A percentile compares a stretch with the other conserved stretches of the same genome.
phyloP scores from a whole-genome alignment of 2,888 invertebrate species.

The Drosophila austrosaltans region DNA sequence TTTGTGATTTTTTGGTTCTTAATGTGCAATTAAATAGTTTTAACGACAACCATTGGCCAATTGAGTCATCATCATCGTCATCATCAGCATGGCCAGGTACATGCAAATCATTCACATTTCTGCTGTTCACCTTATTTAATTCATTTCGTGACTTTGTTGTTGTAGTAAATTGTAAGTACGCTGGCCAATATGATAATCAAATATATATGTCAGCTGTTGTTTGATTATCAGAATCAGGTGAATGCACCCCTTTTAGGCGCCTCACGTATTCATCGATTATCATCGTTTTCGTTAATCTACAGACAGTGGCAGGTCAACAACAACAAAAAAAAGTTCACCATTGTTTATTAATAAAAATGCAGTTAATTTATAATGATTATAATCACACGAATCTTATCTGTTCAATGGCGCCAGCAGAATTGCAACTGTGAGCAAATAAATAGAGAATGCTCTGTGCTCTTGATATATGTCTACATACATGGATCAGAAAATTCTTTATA shows the following conservation, averaged over 20 bases:
- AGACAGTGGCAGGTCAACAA: constrained; percentile 16
- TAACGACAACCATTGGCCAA: constrained; percentile 11
- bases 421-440: not conserved
- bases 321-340: not conserved
- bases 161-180: not conserved
- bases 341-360: constrained; percentile 30
- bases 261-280: constrained; percentile 52
- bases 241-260: constrained; percentile 42
- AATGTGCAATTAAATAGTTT: constrained; percentile 51
- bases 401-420: constrained; percentile 27
- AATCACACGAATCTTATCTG: constrained; percentile 15
- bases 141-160: too few relatives aligned
- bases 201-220: not conserved
- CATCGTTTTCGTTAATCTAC: constrained; percentile 15
- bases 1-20: constrained; percentile 52
- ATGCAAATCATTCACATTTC: not conserved
- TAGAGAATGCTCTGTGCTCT: not conserved
- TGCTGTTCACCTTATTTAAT: not conserved
- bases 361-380: not conserved
- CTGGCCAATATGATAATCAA: not conserved
- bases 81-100: not conserved
- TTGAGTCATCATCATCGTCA: constrained; percentile 18
- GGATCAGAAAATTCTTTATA: too few relatives aligned
- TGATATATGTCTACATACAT: too few relatives aligned
- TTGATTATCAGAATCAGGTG: constrained; percentile 34